Evolutionary conservation across 2,113 vertebrate genomes (phyloP).

Genomic region (Fulica atra): DNA sequence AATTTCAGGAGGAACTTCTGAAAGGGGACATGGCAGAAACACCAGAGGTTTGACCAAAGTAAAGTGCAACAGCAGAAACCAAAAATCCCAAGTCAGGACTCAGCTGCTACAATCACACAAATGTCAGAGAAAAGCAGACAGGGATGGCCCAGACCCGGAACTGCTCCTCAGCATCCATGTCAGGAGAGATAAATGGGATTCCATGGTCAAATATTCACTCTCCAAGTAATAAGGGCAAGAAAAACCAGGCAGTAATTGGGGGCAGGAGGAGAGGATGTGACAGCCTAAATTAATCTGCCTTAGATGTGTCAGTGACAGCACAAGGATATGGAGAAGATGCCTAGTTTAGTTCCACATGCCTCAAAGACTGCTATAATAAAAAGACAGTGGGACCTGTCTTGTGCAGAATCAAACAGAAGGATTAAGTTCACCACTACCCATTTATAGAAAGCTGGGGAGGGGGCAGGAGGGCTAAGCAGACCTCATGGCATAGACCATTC

Average conservation of each 20-base stretch:
- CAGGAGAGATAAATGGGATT: neutral
- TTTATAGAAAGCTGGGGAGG: neutral
- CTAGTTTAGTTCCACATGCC: neutral
- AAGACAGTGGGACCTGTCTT: neutral
- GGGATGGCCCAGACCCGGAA: neutral
- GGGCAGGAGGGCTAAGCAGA: neutral
- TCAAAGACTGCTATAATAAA: neutral
- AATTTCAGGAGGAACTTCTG: neutral
- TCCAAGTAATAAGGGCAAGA: neutral
- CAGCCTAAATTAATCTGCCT: neutral
- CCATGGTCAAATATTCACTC: neutral
- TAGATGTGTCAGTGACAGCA: rapidly evolving
- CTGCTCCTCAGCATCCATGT: neutral
- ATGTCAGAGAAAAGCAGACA: neutral
- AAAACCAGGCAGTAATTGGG: neutral
- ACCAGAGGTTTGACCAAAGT: neutral
- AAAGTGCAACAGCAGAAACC: neutral
- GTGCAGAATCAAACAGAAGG: neutral
- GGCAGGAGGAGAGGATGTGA: neutral
- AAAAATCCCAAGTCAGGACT: neutral
- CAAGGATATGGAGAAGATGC: neutral
- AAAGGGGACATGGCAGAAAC: neutral
- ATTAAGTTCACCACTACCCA: neutral
- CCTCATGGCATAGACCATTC: neutral
- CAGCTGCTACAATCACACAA: neutral